Evolutionary conservation across 2,113 vertebrate genomes (phyloP), one percentile per base, ranked within the genome.

Genomic region (Xiphorhynchus elegans): DNA sequence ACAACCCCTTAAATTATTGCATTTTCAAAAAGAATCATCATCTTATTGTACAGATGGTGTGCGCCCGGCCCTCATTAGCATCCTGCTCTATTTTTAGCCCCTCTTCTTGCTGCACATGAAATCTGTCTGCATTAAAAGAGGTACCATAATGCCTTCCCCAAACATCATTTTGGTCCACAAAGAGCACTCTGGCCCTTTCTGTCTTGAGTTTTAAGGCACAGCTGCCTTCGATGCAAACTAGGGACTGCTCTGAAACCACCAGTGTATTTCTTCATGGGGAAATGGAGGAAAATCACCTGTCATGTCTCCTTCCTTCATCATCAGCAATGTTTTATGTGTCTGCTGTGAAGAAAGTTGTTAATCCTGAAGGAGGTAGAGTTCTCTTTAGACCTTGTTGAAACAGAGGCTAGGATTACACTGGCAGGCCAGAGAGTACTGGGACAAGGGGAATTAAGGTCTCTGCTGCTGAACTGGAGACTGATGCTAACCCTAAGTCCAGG

Each of bases 11-110:
- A 92, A 87, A 86, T 74, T 74, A 94, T 59, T 80, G 44, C 56
- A 66, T 93, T 94, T 94, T 97, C 64, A 94, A 72, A 93, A 90
- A 93, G 85, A 96, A 86, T 92, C 75, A 90, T 92, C 72, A 84
- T 83, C 46, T 84, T 3, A 2, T 93, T 21, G 8, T 93, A 79
- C 68, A 88, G 80, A 79, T 70, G 17, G 79, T 72, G 68, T 83
- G 76, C 0, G 2, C 82, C 64, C 75, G 76, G 72, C 79, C 56
- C 59, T 94, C 76, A 90, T 94, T 96, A 95, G 68, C 83, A 90
- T 90, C 72, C 42, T 12, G 16, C 64, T 63, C 49, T 96, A 96
- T 94, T 96, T 96, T 96, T 96, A 96, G 82, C 24, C 37, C 52
- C 42, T 40, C 24, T 76, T 86, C 78, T 85, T 82, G 29, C 84